Evolutionary conservation across 2,113 vertebrate species (phyloP).

Genomic region (Peromyscus maniculatus): DNA sequence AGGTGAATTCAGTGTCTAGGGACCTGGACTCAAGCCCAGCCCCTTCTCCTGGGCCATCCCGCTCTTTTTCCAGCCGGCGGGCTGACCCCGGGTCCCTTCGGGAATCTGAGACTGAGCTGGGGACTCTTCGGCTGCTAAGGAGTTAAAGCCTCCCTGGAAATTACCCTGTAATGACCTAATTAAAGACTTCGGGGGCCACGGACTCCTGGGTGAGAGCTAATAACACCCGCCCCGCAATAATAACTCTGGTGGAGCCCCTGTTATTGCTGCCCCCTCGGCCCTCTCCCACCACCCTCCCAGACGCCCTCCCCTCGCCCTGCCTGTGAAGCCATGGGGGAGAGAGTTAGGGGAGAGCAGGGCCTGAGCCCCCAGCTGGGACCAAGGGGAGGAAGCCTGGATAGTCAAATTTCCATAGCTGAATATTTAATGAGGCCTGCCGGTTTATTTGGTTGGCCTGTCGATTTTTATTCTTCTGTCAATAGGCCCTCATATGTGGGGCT

Average conservation of each 20-base stretch:
- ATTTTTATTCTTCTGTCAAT: conserved; percentile 99
- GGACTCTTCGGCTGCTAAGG: conserved; percentile 70
- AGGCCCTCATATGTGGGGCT: conserved; percentile 95
- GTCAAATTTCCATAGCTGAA: conserved; percentile 99
- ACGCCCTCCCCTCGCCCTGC: not conserved
- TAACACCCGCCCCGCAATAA: conserved; percentile 82
- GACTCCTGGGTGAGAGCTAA: conserved; percentile 83
- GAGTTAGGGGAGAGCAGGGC: not conserved
- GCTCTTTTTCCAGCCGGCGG: fast-evolving
- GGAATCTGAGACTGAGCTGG: not conserved
- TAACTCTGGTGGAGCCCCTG: conserved; percentile 79
- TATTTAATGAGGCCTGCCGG: conserved; percentile 98
- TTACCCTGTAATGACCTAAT: conserved; percentile 85
- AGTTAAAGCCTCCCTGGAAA: conserved; percentile 82
- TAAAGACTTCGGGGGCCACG: conserved; percentile 83
- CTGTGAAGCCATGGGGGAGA: conserved; percentile 1
- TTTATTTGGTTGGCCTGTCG: conserved; percentile 99
- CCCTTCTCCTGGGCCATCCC: not conserved
- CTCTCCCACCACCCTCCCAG: conserved; percentile 60
- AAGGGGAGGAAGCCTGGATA: conserved; percentile 84
- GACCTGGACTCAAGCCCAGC: not conserved
- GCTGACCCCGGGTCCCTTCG: not conserved
- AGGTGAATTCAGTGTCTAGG: not conserved
- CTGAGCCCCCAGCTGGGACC: conserved; percentile 81
- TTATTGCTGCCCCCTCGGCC: conserved; percentile 82